phyloP scores from a whole-genome alignment of 2,888 invertebrate species.

The Agriopis marginaria region DNA sequence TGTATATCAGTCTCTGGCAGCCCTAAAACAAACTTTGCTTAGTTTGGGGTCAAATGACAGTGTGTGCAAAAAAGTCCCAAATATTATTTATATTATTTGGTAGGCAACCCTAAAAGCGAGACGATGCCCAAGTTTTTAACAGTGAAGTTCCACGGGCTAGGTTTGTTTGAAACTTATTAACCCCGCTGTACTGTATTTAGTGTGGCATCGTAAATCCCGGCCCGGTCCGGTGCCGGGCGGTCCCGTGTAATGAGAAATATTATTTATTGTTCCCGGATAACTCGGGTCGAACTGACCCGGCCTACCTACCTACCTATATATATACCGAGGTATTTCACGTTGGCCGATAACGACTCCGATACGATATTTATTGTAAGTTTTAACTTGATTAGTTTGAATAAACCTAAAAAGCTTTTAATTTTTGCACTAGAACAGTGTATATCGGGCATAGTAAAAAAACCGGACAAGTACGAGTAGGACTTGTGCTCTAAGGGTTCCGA shows the following conservation, averaged over 20 bases:
- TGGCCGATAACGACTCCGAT: not conserved
- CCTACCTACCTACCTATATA: not conserved
- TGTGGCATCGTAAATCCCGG: constrained; percentile 57
- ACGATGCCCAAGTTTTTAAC: not conserved
- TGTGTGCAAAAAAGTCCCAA: too few relatives aligned
- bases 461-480: too few relatives aligned
- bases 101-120: not conserved
- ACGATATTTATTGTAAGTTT: not conserved
- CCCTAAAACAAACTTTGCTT: too few relatives aligned
- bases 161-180: constrained; percentile 14
- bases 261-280: constrained; percentile 70
- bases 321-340: not conserved
- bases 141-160: not conserved
- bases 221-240: constrained; percentile 38
- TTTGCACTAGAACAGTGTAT: not conserved
- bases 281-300: constrained; percentile 48
- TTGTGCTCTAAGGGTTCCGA: too few relatives aligned
- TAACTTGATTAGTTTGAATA: too few relatives aligned
- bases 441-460: too few relatives aligned
- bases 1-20: too few relatives aligned
- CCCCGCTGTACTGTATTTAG: constrained; percentile 51
- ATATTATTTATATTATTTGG: too few relatives aligned
- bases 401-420: too few relatives aligned
- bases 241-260: constrained; percentile 74
- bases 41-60: too few relatives aligned